phyloP scores from a whole-genome alignment of 2,888 invertebrate genomes.

The Athrips mouffetella region DNA sequence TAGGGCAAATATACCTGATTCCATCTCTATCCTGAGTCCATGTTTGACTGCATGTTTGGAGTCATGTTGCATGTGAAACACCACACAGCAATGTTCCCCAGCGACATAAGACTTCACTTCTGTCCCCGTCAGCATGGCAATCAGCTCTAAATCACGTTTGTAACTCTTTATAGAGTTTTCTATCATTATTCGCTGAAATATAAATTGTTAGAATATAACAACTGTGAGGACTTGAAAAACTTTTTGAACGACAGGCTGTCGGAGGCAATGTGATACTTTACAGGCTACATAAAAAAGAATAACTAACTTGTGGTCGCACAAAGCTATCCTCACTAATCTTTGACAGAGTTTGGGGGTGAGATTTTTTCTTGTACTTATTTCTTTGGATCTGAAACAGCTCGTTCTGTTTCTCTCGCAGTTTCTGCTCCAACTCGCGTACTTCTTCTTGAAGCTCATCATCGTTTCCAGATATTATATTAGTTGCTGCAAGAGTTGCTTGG shows the following conservation, averaged over 20 bases:
- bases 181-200: constrained; percentile 48
- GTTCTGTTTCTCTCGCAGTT: constrained; percentile 47
- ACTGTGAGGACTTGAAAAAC: no score
- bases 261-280: not conserved
- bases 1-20: constrained; percentile 41
- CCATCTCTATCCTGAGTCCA: constrained; percentile 56
- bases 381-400: constrained; percentile 56
- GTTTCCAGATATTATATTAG: not conserved
- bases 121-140: constrained; percentile 53
- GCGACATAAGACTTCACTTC: constrained; percentile 58
- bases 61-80: constrained; percentile 59
- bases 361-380: constrained; percentile 41
- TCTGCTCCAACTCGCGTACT: constrained; percentile 44
- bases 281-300: not conserved
- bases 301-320: constrained; percentile 36
- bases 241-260: no score
- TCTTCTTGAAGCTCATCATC: constrained; percentile 41
- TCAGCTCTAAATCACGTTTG: constrained; percentile 44
- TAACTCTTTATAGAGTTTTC: constrained; percentile 43
- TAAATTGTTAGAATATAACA: no score
- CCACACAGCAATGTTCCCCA: constrained; percentile 53
- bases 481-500: not conserved
- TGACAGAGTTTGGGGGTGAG: constrained; percentile 20
- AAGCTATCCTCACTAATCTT: constrained; percentile 41
- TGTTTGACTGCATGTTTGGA: constrained; percentile 45